Conservation (phyloP, 2,797 vertebrate species). For the Carcharodon carcharias region DNA sequence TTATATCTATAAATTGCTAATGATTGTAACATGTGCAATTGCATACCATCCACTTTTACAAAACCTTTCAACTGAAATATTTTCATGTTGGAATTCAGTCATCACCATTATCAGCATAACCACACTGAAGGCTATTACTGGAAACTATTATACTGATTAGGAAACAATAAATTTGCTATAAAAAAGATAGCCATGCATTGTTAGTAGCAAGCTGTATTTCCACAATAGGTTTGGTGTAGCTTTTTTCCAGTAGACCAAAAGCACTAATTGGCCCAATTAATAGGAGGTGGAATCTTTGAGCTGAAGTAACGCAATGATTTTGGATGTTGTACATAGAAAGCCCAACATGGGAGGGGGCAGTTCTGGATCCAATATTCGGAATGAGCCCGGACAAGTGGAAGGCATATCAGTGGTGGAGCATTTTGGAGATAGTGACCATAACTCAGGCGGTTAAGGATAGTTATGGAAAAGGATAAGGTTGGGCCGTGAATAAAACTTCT, state of each 20-base stretch:
- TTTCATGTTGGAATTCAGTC: neutral
- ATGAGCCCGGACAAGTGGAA: too few species aligned
- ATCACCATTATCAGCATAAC: neutral
- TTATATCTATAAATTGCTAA: neutral
- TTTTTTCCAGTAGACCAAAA: neutral
- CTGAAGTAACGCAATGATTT: neutral
- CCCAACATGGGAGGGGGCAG: neutral
- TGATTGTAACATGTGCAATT: neutral
- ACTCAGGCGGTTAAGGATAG: too few species aligned
- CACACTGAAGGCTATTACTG: neutral
- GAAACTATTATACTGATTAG: neutral
- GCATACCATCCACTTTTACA: neutral
- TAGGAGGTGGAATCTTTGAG: neutral
- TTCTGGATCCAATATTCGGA: too few species aligned
- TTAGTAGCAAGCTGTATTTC: neutral
- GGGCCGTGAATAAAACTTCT: too few species aligned
- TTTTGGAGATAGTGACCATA: too few species aligned
- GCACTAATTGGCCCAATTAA: neutral
- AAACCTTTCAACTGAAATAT: neutral
- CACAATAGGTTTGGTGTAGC: neutral
- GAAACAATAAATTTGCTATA: neutral
- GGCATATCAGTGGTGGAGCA: too few species aligned
- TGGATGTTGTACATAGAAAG: neutral
- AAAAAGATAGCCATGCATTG: neutral
- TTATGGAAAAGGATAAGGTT: too few species aligned